A percentile compares a stretch with the other conserved stretches of the same genome.
These are phyloP conservation scores for Eidolon dupreanum DNA, from an alignment of 2,797 vertebrate genomes.

Conservation along the genomic window DNA sequence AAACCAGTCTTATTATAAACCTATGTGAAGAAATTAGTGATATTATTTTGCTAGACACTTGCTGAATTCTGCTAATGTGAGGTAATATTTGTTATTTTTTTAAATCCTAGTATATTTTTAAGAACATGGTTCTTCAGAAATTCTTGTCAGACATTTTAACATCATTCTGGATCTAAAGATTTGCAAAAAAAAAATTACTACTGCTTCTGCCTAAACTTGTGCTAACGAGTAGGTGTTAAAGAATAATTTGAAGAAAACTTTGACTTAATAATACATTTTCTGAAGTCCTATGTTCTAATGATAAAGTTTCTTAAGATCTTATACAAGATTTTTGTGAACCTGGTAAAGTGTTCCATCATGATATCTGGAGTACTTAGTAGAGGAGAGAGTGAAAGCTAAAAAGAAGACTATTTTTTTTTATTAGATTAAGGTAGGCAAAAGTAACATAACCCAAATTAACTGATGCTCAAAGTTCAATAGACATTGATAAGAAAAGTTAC, in stretches of 20 bases:
- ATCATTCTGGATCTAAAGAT: not conserved
- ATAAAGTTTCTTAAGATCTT: constrained; percentile 11
- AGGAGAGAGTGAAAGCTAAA: not conserved
- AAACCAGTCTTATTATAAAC: not conserved
- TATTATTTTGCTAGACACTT: not conserved
- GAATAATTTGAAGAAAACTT: not conserved
- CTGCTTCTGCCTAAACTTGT: not conserved
- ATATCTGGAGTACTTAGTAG: not conserved
- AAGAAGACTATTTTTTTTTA: not conserved
- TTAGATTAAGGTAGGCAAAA: not conserved
- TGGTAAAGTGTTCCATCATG: not conserved
- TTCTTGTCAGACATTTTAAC: not conserved
- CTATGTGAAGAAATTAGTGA: not conserved
- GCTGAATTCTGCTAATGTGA: not conserved
- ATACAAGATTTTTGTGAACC: not conserved
- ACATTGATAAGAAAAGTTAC: not conserved
- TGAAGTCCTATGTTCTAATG: not conserved
- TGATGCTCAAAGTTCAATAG: not conserved
- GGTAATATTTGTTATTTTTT: not conserved
- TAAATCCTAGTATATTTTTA: not conserved
- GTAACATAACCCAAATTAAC: not conserved
- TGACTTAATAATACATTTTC: not conserved
- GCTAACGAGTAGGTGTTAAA: not conserved
- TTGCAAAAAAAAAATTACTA: not conserved
- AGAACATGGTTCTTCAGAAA: not conserved